phyloP scores from a whole-genome alignment of 1,140 invertebrate genomes.

The Lineus longissimus region DNA sequence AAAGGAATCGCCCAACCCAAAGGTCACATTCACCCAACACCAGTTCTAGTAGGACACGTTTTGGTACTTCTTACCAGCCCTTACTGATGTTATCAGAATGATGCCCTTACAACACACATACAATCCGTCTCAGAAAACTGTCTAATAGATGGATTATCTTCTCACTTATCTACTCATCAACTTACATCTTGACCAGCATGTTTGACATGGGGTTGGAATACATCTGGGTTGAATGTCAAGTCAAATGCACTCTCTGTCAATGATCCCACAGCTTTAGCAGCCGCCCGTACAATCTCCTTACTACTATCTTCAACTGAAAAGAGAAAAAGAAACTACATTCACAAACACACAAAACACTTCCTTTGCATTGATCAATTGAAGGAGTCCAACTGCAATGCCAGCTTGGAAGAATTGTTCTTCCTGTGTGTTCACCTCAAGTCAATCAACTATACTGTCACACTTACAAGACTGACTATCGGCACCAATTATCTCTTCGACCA shows the following conservation, averaged over 20 bases:
- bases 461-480: constrained; percentile 68
- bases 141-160: background rate
- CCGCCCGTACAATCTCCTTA: constrained; percentile 82
- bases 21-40: no score
- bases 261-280: constrained; percentile 84
- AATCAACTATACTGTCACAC: constrained; percentile 52
- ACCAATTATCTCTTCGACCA: constrained; percentile 80
- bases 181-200: constrained; percentile 67
- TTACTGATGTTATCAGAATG: no score
- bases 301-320: constrained; percentile 75
- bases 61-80: no score
- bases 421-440: no score
- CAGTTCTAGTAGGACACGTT: no score
- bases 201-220: constrained; percentile 88
- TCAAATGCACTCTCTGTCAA: constrained; percentile 84
- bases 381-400: no score
- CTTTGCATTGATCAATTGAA: no score
- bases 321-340: constrained; percentile 18
- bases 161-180: background rate
- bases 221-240: constrained; percentile 96
- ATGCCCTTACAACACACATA: no score
- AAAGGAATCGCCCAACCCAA: no score
- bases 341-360: no score
- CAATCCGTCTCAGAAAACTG: background rate
- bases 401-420: no score